Conservation (phyloP, 1,140 invertebrate genomes). For the Bombus polaris region DNA sequence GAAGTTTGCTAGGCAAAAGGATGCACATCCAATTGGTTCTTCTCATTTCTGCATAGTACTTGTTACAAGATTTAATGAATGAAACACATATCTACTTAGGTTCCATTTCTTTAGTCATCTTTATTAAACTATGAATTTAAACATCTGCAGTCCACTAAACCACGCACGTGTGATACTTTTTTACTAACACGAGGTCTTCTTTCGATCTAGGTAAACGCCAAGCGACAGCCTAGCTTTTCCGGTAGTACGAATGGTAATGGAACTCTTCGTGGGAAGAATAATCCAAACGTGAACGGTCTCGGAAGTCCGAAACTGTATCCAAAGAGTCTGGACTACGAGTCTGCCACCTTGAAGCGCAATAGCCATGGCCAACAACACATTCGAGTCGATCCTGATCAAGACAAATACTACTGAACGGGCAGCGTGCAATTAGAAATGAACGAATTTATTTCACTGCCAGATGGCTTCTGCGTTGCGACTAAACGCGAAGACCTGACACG, state of each 20-base stretch:
- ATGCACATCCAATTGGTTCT: no score
- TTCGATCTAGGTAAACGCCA: slow-evolving; percentile 72
- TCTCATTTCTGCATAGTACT: no score
- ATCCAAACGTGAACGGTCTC: slow-evolving; percentile 85
- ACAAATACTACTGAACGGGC: slow-evolving; percentile 82
- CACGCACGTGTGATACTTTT: no score
- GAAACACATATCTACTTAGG: no score
- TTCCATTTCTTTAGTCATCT: no score
- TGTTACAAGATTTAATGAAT: no score
- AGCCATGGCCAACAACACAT: slow-evolving; percentile 85
- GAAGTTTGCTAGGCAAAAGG: no score
- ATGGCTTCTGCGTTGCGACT: neutral
- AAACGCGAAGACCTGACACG: neutral
- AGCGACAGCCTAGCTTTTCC: slow-evolving; percentile 81
- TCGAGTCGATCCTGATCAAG: slow-evolving; percentile 84
- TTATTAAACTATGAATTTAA: no score
- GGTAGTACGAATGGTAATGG: slow-evolving; percentile 83
- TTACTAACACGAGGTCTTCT: slow-evolving; percentile 37
- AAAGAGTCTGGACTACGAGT: slow-evolving; percentile 90
- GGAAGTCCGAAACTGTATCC: slow-evolving; percentile 86
- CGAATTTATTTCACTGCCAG: neutral
- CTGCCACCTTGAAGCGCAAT: slow-evolving; percentile 90
- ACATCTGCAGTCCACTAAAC: no score
- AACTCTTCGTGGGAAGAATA: slow-evolving; percentile 85
- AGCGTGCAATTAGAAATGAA: neutral